Evolutionary conservation across 2,797 vertebrate genomes (phyloP).

Genomic region (Onychomys torridus): DNA sequence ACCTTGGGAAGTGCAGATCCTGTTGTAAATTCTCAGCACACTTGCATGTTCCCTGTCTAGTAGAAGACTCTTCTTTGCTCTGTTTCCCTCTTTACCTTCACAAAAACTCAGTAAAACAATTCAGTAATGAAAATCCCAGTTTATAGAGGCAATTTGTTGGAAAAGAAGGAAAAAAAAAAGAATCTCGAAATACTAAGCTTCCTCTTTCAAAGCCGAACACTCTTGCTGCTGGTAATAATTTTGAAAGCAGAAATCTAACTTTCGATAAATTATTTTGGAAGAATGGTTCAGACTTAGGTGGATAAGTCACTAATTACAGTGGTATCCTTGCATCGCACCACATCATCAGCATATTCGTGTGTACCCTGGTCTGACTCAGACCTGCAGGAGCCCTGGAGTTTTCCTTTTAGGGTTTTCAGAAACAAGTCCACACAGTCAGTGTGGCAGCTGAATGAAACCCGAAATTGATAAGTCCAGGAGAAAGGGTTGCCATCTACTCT

Average conservation of each 20-base stretch:
- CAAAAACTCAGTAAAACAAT: constrained; percentile 22
- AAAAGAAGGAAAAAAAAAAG: not conserved
- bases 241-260: constrained; percentile 2
- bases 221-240: constrained; percentile 23
- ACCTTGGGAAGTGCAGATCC: not conserved
- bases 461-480: not conserved
- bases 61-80: not conserved
- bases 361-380: constrained; percentile 49
- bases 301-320: constrained; percentile 13
- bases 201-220: not conserved
- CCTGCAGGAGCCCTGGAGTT: constrained; percentile 40
- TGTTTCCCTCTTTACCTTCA: not conserved
- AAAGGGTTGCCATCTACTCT: not conserved
- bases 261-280: constrained; percentile 30
- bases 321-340: constrained; percentile 28
- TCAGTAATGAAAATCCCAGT: not conserved
- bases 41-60: not conserved
- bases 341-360: constrained; percentile 68
- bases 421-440: not conserved
- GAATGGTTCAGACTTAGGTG: not conserved
- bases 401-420: constrained; percentile 27
- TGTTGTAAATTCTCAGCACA: not conserved
- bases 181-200: not conserved
- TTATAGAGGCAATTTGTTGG: not conserved
- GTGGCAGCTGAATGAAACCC: not conserved